Evolutionary conservation across 53 echinoderm and acorn worm species (phyloP), one percentile per base, ranked within the genome.

Genomic region (Echinarachnius parma): DNA sequence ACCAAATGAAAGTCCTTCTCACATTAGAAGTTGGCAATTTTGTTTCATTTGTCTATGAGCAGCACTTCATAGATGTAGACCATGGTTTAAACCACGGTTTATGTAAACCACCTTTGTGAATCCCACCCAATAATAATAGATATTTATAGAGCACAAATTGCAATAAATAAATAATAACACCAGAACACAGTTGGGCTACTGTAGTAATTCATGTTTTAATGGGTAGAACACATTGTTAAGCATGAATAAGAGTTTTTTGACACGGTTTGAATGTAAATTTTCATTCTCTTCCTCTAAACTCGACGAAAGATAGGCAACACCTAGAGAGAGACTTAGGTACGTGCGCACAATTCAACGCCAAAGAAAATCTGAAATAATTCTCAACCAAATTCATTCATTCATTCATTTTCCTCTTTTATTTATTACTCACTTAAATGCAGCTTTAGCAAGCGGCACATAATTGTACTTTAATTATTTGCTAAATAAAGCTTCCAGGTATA

Each of bases 191-290:
- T n/a, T n/a, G n/a, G n/a, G 5, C 22, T 65, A 65, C 65, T 65
- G 65, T 52, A 68, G 68, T 68, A 68, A 68, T 68, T 68, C 68
- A 52, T 68, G 52, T 68, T 68, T 68, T 68, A 68, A 68, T 68
- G 68, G 68, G 68, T 68, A 68, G 68, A 68, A 68, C 68, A 68
- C 68, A 46, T 68, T 23, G 68, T 68, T 68, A 33, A 68, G 68
- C 68, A 68, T 68, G 68, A 68, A 52, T 68, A 52, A 52, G 52
- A 34, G 34, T 49, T 18, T n/a, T n/a, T 68, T 68, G 68, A 68
- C 68, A 68, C 68, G 29, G 52, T 48, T 68, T 68, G 22, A 13
- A 30, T 52, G 33, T 20, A 32, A 4, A 32, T 68, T 30, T 34
- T 9, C 7, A 9, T 13, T 9, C 18, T 52, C 34, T 53, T 34